phyloP scores from a whole-genome alignment of 2,888 invertebrate genomes.

The Cephus rjabovi region DNA sequence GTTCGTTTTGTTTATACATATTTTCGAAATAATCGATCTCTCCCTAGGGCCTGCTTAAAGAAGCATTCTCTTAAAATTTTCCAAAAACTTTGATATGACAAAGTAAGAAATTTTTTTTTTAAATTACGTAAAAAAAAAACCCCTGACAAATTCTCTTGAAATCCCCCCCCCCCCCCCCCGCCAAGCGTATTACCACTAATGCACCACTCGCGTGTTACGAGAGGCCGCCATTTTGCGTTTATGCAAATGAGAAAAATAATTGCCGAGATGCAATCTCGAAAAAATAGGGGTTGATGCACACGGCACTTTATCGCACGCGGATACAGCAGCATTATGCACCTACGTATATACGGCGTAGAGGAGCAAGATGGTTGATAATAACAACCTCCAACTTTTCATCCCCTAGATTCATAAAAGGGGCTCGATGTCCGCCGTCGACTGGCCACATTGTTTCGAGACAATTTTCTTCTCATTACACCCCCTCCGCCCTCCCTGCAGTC shows the following conservation, averaged over 20 bases:
- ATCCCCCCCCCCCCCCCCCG: too few species aligned
- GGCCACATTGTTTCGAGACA: background rate
- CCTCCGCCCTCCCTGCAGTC: background rate
- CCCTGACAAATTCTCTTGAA: background rate
- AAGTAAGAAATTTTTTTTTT: background rate
- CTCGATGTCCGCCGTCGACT: background rate
- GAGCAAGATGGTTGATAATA: background rate
- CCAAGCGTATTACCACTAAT: background rate
- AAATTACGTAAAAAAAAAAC: background rate
- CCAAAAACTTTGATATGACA: background rate
- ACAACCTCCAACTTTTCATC: background rate
- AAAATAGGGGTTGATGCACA: background rate
- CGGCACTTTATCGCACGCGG: background rate
- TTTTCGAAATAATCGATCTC: background rate
- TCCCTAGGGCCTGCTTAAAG: background rate
- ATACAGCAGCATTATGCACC: background rate
- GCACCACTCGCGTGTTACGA: constrained; percentile 25
- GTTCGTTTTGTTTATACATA: background rate
- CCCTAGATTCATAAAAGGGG: background rate
- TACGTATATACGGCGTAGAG: background rate
- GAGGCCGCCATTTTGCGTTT: constrained; percentile 10
- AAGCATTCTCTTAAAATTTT: background rate
- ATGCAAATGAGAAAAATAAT: background rate
- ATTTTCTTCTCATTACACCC: background rate
- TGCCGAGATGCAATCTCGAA: background rate